Conservation (phyloP, 2,113 vertebrate species). For the western clawed frog (Xenopus tropicalis) region DNA sequence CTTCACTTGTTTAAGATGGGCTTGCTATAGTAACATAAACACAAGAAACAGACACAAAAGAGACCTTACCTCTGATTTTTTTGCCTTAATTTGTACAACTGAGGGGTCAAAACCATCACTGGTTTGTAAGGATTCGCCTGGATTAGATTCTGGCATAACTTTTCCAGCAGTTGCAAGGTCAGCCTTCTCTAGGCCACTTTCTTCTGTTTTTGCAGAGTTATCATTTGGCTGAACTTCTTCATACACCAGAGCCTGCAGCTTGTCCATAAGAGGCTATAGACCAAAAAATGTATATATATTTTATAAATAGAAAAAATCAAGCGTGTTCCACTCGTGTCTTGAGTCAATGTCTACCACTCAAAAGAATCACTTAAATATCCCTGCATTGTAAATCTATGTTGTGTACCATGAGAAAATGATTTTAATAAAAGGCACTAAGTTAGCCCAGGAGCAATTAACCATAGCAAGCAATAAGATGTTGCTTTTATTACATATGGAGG, state of each 20-base stretch:
- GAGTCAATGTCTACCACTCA: too few species aligned
- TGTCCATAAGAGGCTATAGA: constrained; percentile 77
- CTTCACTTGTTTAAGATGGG: too few species aligned
- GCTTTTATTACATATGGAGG: too few species aligned
- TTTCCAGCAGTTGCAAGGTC: not conserved
- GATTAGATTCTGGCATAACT: not conserved
- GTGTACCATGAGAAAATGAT: too few species aligned
- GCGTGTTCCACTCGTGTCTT: too few species aligned
- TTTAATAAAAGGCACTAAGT: too few species aligned
- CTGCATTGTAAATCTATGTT: too few species aligned
- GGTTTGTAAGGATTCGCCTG: not conserved
- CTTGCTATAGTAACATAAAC: not conserved
- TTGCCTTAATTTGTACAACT: constrained; percentile 91
- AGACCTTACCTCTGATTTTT: constrained; percentile 89
- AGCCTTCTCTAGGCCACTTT: not conserved
- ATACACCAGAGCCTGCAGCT: constrained; percentile 70
- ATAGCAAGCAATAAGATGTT: too few species aligned
- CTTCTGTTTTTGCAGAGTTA: not conserved
- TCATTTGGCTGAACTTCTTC: constrained; percentile 45
- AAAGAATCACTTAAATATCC: too few species aligned
- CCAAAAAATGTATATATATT: too few species aligned
- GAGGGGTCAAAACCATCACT: constrained; percentile 65
- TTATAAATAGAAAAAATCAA: too few species aligned
- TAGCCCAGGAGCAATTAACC: too few species aligned
- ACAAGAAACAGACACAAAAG: not conserved